Evolutionary conservation across 1,140 invertebrate species (phyloP).

Genomic region (Pseudomyrmex sp.): DNA sequence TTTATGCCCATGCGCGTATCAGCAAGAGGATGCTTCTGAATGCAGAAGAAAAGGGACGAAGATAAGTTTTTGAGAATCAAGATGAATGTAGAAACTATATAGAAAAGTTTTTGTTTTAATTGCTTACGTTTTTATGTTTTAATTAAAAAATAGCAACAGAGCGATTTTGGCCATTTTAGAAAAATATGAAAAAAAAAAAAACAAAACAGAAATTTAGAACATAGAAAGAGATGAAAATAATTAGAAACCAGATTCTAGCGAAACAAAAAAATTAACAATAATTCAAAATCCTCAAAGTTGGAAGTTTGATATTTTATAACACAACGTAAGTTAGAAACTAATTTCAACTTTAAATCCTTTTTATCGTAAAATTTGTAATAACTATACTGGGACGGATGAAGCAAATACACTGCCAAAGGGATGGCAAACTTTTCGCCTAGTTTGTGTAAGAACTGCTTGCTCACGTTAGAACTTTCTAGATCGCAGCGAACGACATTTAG

Average conservation of each 20-base stretch:
- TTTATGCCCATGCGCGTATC: constrained; percentile 56
- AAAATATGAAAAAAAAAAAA: no score
- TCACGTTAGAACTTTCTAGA: constrained; percentile 64
- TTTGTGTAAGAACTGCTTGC: constrained; percentile 15
- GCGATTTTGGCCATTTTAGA: background rate
- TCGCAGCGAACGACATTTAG: constrained; percentile 62
- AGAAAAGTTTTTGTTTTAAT: background rate
- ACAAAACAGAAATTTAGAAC: background rate
- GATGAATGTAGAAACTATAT: background rate
- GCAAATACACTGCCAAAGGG: constrained; percentile 25
- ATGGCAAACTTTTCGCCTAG: constrained; percentile 53
- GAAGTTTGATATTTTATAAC: background rate
- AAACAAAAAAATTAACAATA: constrained; percentile 13
- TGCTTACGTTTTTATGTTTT: background rate
- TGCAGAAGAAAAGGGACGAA: background rate
- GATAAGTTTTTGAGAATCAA: constrained; percentile 6
- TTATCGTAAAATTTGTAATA: constrained; percentile 62
- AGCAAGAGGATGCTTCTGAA: constrained; percentile 33
- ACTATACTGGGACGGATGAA: constrained; percentile 22
- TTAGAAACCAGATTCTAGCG: background rate
- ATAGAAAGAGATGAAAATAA: background rate
- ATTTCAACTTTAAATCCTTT: constrained; percentile 59
- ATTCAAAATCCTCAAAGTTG: constrained; percentile 2
- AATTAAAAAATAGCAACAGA: no score
- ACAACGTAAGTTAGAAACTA: constrained; percentile 51